Conservation (phyloP, 2,888 invertebrate species). For the Girardia tigrina region DNA sequence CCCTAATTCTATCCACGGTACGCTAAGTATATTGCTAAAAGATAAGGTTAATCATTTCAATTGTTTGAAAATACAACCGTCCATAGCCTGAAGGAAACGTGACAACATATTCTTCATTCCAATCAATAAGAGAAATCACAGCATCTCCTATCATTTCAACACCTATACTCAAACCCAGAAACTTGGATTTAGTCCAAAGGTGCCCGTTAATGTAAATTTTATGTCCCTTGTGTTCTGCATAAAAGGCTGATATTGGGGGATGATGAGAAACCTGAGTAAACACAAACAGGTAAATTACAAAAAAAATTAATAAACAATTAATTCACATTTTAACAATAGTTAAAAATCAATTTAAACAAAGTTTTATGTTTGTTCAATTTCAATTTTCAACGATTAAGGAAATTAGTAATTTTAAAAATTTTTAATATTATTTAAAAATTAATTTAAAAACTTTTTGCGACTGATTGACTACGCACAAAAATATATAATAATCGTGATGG, state of each 20-base stretch:
- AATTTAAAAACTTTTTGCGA: no score
- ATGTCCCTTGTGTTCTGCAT: conserved; percentile 83
- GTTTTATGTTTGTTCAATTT: no score
- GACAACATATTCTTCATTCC: conserved; percentile 79
- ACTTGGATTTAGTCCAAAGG: conserved; percentile 98
- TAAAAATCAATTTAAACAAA: no score
- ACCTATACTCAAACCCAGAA: conserved; percentile 79
- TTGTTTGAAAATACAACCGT: conserved; percentile 53
- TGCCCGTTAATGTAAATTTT: conserved; percentile 80
- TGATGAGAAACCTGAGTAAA: conserved; percentile 98
- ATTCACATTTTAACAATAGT: no score
- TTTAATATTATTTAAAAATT: no score
- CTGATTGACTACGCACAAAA: no score
- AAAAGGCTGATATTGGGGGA: conserved; percentile 95
- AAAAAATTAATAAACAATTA: no score
- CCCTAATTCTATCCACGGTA: conserved; percentile 96
- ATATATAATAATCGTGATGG: no score
- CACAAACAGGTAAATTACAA: no score
- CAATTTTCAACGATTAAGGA: no score
- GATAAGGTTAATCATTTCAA: conserved; percentile 35
- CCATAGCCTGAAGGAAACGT: conserved; percentile 98
- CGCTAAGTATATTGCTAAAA: conserved; percentile 76
- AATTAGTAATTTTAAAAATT: no score
- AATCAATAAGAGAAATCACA: conserved; percentile 71
- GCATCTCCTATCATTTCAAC: conserved; percentile 85